Evolutionary conservation across 2,888 invertebrate genomes (phyloP), one percentile per base, ranked within the genome.

Genomic region (Mythimna albipuncta): DNA sequence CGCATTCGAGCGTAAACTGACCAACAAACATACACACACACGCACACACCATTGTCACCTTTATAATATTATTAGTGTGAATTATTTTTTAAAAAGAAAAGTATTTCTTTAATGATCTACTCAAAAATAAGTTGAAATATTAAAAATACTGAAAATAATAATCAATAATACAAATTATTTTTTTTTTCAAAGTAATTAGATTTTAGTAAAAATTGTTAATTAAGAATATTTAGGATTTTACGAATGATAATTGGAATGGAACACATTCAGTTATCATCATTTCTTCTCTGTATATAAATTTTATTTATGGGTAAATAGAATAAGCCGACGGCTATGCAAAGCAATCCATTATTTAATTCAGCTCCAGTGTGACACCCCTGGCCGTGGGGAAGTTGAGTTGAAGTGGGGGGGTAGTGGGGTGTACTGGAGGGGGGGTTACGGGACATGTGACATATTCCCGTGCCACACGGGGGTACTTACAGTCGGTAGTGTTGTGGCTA

Each of bases 361-460:
- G 84, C 87, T 85, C 77, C 75, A 72, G 87, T 84, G 89, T 87
- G 85, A 86, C 91, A 89, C 88, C 91, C 90, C 90, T 88, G 52
- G 75, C 81, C 84, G 85, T 78, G 79, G 85, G 79, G 80, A 47
- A 47, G 47, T 47, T n/a, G 50, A 52, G 44, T 6, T 52, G 50
- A 52, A 52, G 50, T 52, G 32, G 73, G 85, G 81, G 83, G 26
- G 13, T 32, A 2, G 9, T 50, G 32, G 88, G 88, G 88, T 83
- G 89, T 5, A 54, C n/a, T 38, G 55, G 47, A 38, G 32, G 86
- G 89, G 88, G 88, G 86, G 91, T 88, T 85, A 85, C 81, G 89
- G 90, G 90, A 91, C 93, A 91, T 89, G 93, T 94, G 94, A 95
- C 95, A 94, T 94, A 94, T 94, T 95, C 94, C 90, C 93, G 92